Conservation (phyloP, 2,113 vertebrate species). For the Tyrannus savana region DNA sequence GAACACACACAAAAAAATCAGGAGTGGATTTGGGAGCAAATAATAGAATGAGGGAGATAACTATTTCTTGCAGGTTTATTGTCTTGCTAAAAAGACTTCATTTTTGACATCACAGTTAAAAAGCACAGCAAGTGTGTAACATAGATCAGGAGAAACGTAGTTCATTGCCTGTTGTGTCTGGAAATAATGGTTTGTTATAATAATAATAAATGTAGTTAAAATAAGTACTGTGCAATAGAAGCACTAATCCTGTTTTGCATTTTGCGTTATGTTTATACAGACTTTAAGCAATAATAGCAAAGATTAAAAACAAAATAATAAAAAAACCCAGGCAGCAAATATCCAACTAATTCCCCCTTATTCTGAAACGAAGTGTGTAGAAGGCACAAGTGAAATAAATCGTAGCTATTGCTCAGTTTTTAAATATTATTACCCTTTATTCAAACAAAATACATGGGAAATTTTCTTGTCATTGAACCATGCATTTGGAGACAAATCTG, state of each 20-base stretch:
- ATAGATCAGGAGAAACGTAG: neutral
- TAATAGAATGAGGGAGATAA: slow-evolving; percentile 12
- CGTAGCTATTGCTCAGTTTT: neutral
- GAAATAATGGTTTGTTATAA: neutral
- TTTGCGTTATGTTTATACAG: neutral
- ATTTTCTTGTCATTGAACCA: neutral
- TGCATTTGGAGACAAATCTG: neutral
- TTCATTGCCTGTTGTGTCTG: neutral
- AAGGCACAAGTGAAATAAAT: neutral
- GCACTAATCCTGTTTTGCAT: neutral
- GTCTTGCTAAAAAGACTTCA: neutral
- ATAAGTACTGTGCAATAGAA: neutral
- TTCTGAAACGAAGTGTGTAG: neutral
- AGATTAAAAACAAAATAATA: neutral
- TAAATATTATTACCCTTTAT: neutral
- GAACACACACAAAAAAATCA: neutral
- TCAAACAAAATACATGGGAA: neutral
- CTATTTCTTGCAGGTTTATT: slow-evolving; percentile 8
- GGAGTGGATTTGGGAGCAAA: neutral
- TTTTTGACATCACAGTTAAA: neutral
- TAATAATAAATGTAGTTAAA: neutral
- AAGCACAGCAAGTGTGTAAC: neutral
- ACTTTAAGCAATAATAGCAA: neutral
- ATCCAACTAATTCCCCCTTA: neutral
- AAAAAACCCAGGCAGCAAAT: neutral